Percentiles rank a stretch among this genome's conserved stretches.
Evolutionary conservation across 2,113 vertebrate species (phyloP).

Genomic region (Dascyllus trimaculatus): DNA sequence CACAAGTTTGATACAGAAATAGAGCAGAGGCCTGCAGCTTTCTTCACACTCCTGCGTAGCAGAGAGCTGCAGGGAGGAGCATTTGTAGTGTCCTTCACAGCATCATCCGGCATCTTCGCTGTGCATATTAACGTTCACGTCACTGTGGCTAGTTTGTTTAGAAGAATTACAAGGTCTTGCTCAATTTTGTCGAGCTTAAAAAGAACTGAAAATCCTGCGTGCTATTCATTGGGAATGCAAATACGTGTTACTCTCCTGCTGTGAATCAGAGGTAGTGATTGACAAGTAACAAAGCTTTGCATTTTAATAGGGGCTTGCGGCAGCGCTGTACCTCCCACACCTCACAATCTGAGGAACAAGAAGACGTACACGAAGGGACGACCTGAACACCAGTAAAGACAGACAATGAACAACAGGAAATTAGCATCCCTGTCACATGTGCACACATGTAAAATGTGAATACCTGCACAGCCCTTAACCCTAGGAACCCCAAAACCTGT

Average conservation of each 20-base stretch:
- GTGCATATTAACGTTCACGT: conserved; percentile 8
- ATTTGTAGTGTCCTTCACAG: conserved; percentile 1
- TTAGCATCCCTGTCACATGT: background rate
- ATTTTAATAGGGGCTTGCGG: background rate
- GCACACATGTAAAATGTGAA: too few relatives aligned
- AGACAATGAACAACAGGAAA: conserved; percentile 1
- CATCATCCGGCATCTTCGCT: background rate
- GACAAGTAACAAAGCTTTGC: conserved; percentile 2
- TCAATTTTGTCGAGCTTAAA: background rate
- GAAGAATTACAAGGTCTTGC: background rate
- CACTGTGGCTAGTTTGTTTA: background rate
- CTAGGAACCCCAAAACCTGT: too few relatives aligned
- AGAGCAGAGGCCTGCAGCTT: conserved; percentile 48
- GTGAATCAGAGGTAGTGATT: conserved; percentile 4
- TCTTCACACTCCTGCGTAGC: conserved; percentile 24
- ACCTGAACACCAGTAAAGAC: background rate
- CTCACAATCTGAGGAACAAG: background rate
- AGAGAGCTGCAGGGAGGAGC: background rate
- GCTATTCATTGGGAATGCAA: background rate
- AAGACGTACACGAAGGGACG: background rate
- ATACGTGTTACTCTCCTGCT: background rate
- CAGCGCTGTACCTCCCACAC: background rate
- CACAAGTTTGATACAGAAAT: conserved; percentile 33
- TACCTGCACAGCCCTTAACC: too few relatives aligned
- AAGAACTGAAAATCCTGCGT: background rate